These are phyloP conservation scores for Oophaga pumilio DNA, from an alignment of 2,113 vertebrate species.

Conservation along the genomic window DNA sequence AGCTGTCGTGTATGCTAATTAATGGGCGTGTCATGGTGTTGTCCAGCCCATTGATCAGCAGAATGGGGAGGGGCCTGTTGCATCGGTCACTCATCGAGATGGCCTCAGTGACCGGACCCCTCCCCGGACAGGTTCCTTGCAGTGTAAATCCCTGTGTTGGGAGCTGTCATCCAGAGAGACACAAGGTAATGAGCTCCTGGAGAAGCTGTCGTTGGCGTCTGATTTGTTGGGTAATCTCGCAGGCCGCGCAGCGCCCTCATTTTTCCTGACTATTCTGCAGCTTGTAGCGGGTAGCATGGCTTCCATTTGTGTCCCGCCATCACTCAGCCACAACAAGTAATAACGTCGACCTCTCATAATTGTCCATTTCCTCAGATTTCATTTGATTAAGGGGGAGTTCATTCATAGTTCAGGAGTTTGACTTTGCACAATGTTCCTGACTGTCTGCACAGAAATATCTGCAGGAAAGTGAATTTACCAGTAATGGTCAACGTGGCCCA, in stretches of 20 bases:
- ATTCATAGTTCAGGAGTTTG: slow-evolving; percentile 1
- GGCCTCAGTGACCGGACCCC: too few relatives aligned
- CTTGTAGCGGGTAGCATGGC: slow-evolving; percentile 40
- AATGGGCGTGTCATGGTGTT: too few relatives aligned
- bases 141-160: neutral
- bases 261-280: slow-evolving; percentile 45
- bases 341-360: neutral
- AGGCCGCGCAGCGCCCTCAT: slow-evolving; percentile 8
- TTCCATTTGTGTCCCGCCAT: neutral
- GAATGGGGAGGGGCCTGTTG: too few relatives aligned
- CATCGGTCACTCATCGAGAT: too few relatives aligned
- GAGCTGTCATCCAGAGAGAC: neutral
- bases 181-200: neutral
- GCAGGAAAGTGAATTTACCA: neutral
- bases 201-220: neutral
- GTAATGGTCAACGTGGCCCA: neutral
- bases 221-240: slow-evolving; percentile 37
- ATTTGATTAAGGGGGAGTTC: neutral
- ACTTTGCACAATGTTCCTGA: neutral
- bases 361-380: neutral
- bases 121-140: neutral
- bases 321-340: slow-evolving; percentile 29
- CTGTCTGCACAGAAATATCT: neutral
- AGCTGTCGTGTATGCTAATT: too few relatives aligned
- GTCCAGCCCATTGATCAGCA: too few relatives aligned